A percentile compares a stretch with the other conserved stretches of the same genome.
Evolutionary conservation across 2,888 invertebrate species (phyloP).

Genomic region (Aporophyla nigra): DNA sequence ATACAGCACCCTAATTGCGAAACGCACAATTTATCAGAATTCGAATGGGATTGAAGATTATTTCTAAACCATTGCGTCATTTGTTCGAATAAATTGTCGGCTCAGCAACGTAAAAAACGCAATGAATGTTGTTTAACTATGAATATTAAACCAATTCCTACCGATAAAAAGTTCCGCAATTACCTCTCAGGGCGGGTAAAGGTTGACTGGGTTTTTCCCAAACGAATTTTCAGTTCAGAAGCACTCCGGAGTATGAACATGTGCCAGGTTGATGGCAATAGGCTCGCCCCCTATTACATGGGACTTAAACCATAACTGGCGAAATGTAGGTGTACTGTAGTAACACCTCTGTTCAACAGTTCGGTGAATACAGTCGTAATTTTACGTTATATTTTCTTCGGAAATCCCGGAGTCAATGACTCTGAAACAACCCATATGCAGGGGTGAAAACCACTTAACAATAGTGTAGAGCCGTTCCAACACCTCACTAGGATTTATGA

Average conservation of each 20-base stretch:
- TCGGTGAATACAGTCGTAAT: not conserved
- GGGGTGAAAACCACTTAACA: conserved; percentile 25
- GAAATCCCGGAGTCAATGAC: conserved; percentile 23
- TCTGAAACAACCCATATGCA: not conserved
- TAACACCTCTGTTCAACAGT: not conserved
- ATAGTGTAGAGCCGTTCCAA: conserved; percentile 33
- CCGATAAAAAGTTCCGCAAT: too few species aligned
- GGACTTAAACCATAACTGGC: not conserved
- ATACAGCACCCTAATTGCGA: too few species aligned
- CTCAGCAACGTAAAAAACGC: too few species aligned
- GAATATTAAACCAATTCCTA: too few species aligned
- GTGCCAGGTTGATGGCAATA: not conserved
- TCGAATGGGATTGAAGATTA: too few species aligned
- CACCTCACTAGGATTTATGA: conserved; percentile 34
- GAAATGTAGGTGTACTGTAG: not conserved
- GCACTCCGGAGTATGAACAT: not conserved
- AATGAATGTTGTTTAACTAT: too few species aligned
- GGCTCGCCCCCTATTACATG: not conserved
- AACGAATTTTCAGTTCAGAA: not conserved
- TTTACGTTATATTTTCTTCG: not conserved
- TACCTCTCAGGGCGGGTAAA: not conserved
- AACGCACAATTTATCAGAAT: too few species aligned
- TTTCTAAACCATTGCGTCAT: too few species aligned
- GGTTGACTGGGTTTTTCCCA: not conserved
- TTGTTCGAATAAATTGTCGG: too few species aligned